Base-by-base conservation (phyloP, 2,113 vertebrate species). In the Diadophis punctatus region DNA sequence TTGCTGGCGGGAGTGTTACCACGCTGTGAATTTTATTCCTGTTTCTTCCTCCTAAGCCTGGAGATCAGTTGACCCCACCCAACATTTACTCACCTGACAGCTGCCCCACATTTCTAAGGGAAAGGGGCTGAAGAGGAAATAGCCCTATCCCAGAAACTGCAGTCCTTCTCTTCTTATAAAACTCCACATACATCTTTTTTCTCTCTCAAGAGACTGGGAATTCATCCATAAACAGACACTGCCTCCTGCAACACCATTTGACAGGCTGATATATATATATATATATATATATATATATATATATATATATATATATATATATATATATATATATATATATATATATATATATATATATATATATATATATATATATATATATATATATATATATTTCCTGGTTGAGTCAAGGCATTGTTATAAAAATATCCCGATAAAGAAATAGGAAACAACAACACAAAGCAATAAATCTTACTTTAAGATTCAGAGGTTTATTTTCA, bases 11-110 rank as follows among this genome's bases (percentile, higher is more conserved):
- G 53, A 55, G 51, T 10, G 49, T 30, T 52, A 7, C 86, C 52
- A 43, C 53, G 25, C 56, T 88, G 22, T 0, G 0, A 63, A n/a
- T 63, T 53, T 8, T 0, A 1, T 8, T 16, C 34, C 91, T 90
- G 0, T 0, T 4, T 86, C 60, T 16, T n/a, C 3, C 91, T 90
- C 25, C 91, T 39, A 25, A 55, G 84, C 74, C 51, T 25, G 0
- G 0, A 52, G 18, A 1, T 1, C 39, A 7, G 1, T 39, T 53
- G 18, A 56, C 55, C 85, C 52, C n/a, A n/a, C 25, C 48, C 68
- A 86, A 60, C 74, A 86, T 88, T 60, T 89, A 34, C 52, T 49
- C 5, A 0, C 68, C 16, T 18, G 68, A 39, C 68, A 74, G n/a
- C n/a, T 74, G 68, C 68, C 16, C n/a, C 87, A 52, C n/a, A 34